Evolutionary conservation across 1,140 invertebrate genomes (phyloP).

Genomic region (Battus philenor): DNA sequence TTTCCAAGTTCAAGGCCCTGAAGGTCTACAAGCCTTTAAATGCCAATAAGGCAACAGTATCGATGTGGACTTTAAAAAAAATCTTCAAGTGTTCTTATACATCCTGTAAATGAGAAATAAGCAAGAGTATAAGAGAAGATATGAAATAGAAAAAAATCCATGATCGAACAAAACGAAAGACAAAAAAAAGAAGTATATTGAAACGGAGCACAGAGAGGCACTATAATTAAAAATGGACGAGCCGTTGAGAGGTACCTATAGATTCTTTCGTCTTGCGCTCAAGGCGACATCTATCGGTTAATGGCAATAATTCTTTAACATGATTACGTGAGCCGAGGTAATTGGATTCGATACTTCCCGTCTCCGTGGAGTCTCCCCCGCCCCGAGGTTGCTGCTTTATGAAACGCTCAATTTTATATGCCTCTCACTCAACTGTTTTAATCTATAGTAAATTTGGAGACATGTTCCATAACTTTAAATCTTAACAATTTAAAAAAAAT

Average conservation of each 20-base stretch:
- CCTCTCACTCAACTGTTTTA: too few species aligned
- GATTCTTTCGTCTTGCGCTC: constrained; percentile 12
- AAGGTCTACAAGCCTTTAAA: too few species aligned
- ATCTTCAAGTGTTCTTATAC: too few species aligned
- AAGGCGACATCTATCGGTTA: constrained; percentile 22
- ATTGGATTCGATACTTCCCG: constrained; percentile 21
- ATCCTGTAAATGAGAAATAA: too few species aligned
- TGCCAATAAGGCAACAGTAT: too few species aligned
- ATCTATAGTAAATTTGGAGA: too few species aligned
- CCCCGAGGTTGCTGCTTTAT: constrained; percentile 2
- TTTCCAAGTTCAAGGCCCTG: too few species aligned
- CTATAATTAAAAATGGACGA: constrained; percentile 11
- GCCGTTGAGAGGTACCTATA: constrained; percentile 8
- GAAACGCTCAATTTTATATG: constrained; percentile 1
- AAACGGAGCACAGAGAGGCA: constrained; percentile 5
- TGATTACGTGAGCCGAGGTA: constrained; percentile 21
- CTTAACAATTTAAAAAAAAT: too few species aligned
- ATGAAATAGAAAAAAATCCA: too few species aligned
- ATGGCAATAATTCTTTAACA: constrained; percentile 22
- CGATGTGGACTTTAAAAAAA: too few species aligned
- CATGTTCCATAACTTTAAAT: too few species aligned
- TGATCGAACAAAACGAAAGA: neutral
- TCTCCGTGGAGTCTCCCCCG: neutral
- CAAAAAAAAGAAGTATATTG: neutral
- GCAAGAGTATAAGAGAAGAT: too few species aligned